phyloP scores from a whole-genome alignment of 2,888 invertebrate species.

The Clepsis dumicolana region DNA sequence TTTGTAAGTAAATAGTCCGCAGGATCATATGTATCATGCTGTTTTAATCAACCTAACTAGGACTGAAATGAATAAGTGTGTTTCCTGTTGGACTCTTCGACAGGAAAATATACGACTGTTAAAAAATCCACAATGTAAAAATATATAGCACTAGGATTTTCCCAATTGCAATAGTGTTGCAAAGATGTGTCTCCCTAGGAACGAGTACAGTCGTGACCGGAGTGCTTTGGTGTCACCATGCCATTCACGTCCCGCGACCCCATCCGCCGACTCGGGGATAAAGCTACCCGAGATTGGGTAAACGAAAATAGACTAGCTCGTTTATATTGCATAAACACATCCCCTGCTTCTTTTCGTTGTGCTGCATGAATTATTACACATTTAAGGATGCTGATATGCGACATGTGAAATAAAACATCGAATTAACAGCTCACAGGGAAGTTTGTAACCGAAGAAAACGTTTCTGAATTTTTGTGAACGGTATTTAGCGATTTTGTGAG shows the following conservation, averaged over 20 bases:
- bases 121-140: not conserved
- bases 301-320: constrained; percentile 67
- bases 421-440: constrained; percentile 21
- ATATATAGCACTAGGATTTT: not conserved
- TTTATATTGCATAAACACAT: constrained; percentile 61
- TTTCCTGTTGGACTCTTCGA: not conserved
- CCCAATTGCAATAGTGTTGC: constrained; percentile 25
- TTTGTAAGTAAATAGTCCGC: not conserved
- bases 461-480: not conserved
- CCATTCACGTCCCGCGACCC: constrained; percentile 64
- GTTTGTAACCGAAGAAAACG: not conserved
- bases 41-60: not conserved
- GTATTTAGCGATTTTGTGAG: not conserved
- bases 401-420: constrained; percentile 26
- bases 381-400: constrained; percentile 13
- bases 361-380: constrained; percentile 37
- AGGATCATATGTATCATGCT: not conserved
- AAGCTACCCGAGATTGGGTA: constrained; percentile 68
- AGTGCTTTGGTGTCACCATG: constrained; percentile 52
- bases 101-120: not conserved
- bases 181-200: constrained; percentile 42
- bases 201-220: constrained; percentile 63
- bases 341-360: constrained; percentile 51
- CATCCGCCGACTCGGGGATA: constrained; percentile 52
- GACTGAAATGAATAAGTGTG: not conserved